Percentiles rank a stretch among this genome's conserved stretches.
Conservation (phyloP, 23 tunicate genomes). For the Phallusia fumigata region DNA sequence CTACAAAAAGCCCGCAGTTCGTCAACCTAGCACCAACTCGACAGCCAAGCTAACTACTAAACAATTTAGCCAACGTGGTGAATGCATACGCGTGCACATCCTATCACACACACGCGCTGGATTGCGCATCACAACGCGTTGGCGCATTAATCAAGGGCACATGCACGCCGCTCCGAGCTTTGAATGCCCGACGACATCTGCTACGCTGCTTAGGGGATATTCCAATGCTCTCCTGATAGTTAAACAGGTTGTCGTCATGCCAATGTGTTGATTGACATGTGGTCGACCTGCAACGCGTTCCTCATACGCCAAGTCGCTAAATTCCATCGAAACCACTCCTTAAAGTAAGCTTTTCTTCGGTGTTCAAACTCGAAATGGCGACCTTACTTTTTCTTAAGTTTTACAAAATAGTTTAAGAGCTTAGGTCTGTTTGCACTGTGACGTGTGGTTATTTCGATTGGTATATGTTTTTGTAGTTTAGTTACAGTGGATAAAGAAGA, state of each 20-base stretch:
- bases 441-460: too few species aligned
- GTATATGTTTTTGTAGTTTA: too few species aligned
- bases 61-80: constrained; percentile 13
- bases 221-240: background rate
- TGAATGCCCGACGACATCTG: background rate
- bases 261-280: background rate
- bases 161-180: background rate
- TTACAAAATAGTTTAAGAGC: too few species aligned
- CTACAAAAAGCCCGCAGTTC: background rate
- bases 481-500: too few species aligned
- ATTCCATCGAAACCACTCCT: too few species aligned
- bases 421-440: too few species aligned
- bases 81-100: constrained; percentile 19
- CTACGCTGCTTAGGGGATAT: background rate
- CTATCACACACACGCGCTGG: constrained; percentile 13
- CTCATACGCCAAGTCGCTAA: too few species aligned
- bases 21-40: background rate
- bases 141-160: background rate
- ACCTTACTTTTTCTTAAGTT: too few species aligned
- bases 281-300: too few species aligned
- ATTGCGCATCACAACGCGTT: background rate
- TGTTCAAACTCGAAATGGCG: too few species aligned
- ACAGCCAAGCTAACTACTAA: background rate
- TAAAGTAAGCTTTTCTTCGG: too few species aligned
- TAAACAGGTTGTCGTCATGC: background rate